Evolutionary conservation across 2,888 invertebrate species (phyloP).

Genomic region (Oscheius onirici): DNA sequence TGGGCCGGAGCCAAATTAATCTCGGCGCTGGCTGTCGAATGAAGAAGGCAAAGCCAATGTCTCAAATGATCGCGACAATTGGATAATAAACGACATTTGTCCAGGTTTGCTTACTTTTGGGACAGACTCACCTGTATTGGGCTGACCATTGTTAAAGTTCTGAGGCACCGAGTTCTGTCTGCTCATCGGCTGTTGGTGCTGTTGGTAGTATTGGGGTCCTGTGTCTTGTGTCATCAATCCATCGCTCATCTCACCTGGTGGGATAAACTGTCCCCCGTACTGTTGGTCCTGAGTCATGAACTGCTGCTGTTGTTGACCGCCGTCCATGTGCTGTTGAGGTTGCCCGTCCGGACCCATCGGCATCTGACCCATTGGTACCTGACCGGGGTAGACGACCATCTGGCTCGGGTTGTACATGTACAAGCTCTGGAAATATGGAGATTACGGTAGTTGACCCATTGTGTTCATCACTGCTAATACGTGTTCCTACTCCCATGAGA

Average conservation of each 20-base stretch:
- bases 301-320: slow-evolving; percentile 12
- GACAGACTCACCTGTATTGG: neutral
- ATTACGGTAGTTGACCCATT: neutral
- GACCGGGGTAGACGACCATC: neutral
- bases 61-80: too few species aligned
- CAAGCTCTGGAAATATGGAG: slow-evolving; percentile 12
- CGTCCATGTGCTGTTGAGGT: slow-evolving; percentile 15
- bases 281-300: slow-evolving; percentile 19
- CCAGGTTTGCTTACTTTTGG: too few species aligned
- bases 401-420: slow-evolving; percentile 19
- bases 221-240: neutral
- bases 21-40: too few species aligned
- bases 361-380: neutral
- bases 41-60: too few species aligned
- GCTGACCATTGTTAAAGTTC: slow-evolving; percentile 5
- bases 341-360: slow-evolving; percentile 11
- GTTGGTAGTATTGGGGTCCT: slow-evolving; percentile 22
- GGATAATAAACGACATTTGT: too few species aligned
- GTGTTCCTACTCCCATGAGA: too few species aligned
- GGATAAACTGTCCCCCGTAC: neutral
- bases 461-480: too few species aligned
- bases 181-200: slow-evolving; percentile 32
- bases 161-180: slow-evolving; percentile 34
- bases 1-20: too few species aligned
- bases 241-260: neutral